Percentiles rank a stretch among this genome's conserved stretches.
These are phyloP conservation scores for Elymnias hypermnestra DNA, from an alignment of 1,140 invertebrate species.

Conservation along the genomic window DNA sequence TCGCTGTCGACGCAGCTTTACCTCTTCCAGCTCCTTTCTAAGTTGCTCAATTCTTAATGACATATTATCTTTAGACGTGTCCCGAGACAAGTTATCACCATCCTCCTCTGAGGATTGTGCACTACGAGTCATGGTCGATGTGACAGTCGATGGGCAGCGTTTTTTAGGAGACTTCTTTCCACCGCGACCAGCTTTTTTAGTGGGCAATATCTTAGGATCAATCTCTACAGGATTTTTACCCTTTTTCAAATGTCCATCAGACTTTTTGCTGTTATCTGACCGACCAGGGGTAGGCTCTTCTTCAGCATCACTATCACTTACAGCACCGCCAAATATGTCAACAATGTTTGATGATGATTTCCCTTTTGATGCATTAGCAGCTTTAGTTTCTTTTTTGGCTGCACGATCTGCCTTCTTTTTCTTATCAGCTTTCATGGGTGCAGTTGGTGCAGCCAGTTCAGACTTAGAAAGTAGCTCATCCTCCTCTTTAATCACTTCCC, in stretches of 20 bases:
- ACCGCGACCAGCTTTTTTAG: too few relatives aligned
- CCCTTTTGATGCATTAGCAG: neutral
- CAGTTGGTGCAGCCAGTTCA: constrained; percentile 58
- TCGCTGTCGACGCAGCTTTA: constrained; percentile 83
- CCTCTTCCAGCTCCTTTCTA: constrained; percentile 82
- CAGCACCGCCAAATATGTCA: constrained; percentile 92
- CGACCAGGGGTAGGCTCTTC: too few relatives aligned
- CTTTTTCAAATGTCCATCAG: too few relatives aligned
- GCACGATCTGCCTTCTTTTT: constrained; percentile 33
- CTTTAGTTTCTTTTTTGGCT: constrained; percentile 54
- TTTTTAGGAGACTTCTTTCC: too few relatives aligned
- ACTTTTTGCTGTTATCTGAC: too few relatives aligned
- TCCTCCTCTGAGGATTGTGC: constrained; percentile 46
- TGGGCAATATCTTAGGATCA: too few relatives aligned
- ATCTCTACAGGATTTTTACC: too few relatives aligned
- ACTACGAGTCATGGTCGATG: constrained; percentile 28
- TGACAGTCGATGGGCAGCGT: constrained; percentile 25
- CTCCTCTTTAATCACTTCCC: constrained; percentile 95
- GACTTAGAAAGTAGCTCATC: constrained; percentile 80
- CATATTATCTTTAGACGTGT: constrained; percentile 71
- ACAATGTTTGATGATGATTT: constrained; percentile 48
- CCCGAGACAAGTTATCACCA: constrained; percentile 38
- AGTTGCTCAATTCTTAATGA: constrained; percentile 77
- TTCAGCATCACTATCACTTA: constrained; percentile 89
- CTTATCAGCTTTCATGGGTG: constrained; percentile 70